Evolutionary conservation across 2,797 vertebrate genomes (phyloP).

Genomic region (Pteropus rufus): DNA sequence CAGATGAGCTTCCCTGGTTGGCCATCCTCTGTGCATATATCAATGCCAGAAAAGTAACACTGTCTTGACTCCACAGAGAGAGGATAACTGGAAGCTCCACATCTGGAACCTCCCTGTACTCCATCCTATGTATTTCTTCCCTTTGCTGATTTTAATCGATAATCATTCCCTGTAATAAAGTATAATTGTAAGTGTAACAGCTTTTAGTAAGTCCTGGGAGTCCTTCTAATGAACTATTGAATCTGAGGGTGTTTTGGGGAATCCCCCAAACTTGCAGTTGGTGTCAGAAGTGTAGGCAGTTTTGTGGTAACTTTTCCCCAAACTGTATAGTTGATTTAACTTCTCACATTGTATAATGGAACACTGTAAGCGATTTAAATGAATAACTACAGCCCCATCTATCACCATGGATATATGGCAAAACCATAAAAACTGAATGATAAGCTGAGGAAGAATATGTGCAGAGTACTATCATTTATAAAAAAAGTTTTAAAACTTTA

Average conservation of each 20-base stretch:
- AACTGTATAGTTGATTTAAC: neutral
- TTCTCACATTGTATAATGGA: neutral
- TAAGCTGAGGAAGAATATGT: neutral
- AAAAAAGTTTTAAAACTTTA: slow-evolving; percentile 8
- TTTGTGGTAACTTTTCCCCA: neutral
- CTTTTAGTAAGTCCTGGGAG: neutral
- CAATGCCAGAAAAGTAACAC: neutral
- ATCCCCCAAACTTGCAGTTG: neutral
- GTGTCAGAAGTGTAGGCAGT: neutral
- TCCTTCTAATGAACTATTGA: neutral
- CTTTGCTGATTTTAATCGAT: neutral
- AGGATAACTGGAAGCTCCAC: neutral
- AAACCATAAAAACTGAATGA: neutral
- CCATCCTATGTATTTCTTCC: neutral
- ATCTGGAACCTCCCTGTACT: neutral
- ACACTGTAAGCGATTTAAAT: neutral
- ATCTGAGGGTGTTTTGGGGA: neutral
- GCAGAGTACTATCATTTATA: neutral
- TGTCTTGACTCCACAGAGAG: neutral
- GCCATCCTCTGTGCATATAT: neutral
- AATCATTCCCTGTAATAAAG: neutral
- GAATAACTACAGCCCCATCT: neutral
- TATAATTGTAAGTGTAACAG: neutral
- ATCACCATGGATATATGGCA: neutral
- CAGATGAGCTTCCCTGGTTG: neutral